Base-by-base conservation (phyloP, 2,113 vertebrate species). In the Solea solea region DNA sequence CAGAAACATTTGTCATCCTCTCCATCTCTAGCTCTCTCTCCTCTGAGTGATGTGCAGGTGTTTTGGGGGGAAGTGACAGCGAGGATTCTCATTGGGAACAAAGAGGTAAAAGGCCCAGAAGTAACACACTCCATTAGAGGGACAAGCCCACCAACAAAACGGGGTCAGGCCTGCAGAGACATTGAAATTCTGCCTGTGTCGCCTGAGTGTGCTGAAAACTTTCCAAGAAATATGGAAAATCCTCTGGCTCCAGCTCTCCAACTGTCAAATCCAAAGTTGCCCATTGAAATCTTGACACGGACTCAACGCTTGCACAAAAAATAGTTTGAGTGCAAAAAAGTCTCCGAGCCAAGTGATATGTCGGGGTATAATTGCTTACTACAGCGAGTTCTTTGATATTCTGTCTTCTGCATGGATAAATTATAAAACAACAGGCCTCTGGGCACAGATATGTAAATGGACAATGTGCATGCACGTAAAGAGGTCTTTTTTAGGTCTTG, bases 101-200 rank as follows among this genome's bases (percentile, higher is more conserved):
- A 70, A 75, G n/a, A 67, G 25, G 16, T 54, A 2, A 49, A 21
- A 15, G 68, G 45, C 57, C 44, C 64, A 69, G 51, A 64, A 48
- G 68, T 25, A 41, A 48, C 41, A 48, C 41, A 59, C 39, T 71
- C 63, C 53, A 67, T 76, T 76, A 76, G 25, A 34, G 62, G 54
- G 53, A 78, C 58, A 76, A 64, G 55, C 34, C 40, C 16, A 8
- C 27, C 13, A 50, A 53, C 48, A 59, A 74, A 78, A 61, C 4
- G 21, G 41, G 52, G 46, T 81, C 39, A 80, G 42, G 14, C 8
- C 56, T 78, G 64, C 40, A 10, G 67, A 74, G 76, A 50, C 57
- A 72, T 76, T 79, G 25, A 21, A 66, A 72, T 68, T 87, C 71
- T 39, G 51, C 57, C 60, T 57, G 50, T 7, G 50, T 7, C 56